Base-by-base conservation (phyloP, 2,113 vertebrate genomes). In the Brachionichthys hirsutus region DNA sequence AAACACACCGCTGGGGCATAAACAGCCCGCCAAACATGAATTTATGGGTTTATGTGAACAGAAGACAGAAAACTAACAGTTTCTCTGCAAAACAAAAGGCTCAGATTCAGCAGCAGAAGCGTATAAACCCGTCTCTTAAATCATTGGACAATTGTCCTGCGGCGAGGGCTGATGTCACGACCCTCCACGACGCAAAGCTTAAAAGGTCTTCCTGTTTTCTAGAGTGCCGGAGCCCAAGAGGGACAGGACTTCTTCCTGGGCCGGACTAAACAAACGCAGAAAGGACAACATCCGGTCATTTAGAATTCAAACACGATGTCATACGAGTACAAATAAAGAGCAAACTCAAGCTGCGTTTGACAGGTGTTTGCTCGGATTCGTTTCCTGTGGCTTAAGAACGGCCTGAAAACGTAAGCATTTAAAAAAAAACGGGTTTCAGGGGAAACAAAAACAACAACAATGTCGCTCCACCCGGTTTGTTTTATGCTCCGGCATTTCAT, bases 81-180 rank as follows among this genome's bases (percentile, higher is more conserved):
- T 54, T 57, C 35, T 42, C 40, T 13, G 4, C 20, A 18, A 41
- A 72, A 82, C 51, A 64, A 59, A 57, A 44, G 43, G 42, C 6
- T 20, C 17, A 11, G 24, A 65, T 6, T n/a, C 19, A 30, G 35
- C 53, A 53, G 44, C 64, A 46, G 17, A 36, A 60, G 11, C 44
- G 67, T 58, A 70, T 85, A 80, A 84, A 81, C 2, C 75, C 66
- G 74, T 70, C 84, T 78, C 71, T 49, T 83, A 84, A 87, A 87
- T 88, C 81, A 22, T 47, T 62, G 73, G 54, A 82, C 84, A 85
- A 88, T 81, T 41, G 84, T 49, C 42, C 24, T n/a, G 54, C 64
- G 41, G 24, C 6, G 8, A 17, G 18, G 36, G 22, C 19, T 50
- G 56, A 56, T 62, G 62, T 64, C 69, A 60, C 51, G 69, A 71